Conservation (phyloP, 2,113 vertebrate genomes). For the Xenopus borealis region DNA sequence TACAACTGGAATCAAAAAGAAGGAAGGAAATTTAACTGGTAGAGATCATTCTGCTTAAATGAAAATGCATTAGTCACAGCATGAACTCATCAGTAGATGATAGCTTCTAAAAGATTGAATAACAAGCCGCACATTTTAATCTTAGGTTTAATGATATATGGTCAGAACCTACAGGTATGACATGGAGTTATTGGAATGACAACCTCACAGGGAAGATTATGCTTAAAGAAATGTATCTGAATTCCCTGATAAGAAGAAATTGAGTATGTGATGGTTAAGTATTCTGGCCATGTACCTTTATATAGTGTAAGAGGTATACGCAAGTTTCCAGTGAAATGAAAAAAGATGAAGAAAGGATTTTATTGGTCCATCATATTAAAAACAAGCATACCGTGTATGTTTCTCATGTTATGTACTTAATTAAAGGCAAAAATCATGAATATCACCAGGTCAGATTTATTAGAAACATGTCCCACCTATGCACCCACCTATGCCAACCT, state of each 20-base stretch:
- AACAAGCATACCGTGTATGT: no score
- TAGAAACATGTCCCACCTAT: no score
- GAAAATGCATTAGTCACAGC: background rate
- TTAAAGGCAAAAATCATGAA: no score
- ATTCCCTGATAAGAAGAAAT: background rate
- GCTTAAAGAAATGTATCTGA: background rate
- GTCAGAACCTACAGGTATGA: background rate
- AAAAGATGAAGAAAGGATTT: no score
- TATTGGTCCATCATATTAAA: no score
- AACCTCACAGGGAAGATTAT: background rate
- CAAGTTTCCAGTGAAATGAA: no score
- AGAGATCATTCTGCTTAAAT: background rate
- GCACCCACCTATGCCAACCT: no score
- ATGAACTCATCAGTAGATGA: background rate
- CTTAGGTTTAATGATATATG: background rate
- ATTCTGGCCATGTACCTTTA: no score
- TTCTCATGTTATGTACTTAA: no score
- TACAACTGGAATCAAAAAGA: background rate
- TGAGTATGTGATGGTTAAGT: no score
- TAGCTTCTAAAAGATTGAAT: background rate
- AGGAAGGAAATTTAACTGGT: slow-evolving; percentile 1
- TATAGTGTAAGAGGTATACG: no score
- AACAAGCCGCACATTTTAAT: background rate
- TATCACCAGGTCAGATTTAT: no score
- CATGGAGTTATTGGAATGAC: background rate